Evolutionary conservation across 2,888 invertebrate species (phyloP), one percentile per base, ranked within the genome.

Genomic region (Ophion ellenae): DNA sequence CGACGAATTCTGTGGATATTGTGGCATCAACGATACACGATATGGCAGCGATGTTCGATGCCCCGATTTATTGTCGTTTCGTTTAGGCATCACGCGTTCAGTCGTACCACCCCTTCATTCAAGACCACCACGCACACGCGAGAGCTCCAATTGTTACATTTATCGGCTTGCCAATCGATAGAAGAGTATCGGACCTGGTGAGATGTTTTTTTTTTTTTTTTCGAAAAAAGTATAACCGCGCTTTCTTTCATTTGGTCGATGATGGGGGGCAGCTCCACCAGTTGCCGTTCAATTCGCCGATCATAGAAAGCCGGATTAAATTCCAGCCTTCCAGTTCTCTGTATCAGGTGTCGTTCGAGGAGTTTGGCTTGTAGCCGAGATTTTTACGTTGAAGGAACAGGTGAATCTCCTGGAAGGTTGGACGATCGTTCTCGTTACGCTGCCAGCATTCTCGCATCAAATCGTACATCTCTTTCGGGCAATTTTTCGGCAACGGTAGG

Each of bases 361-460:
- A 89, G 81, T 89, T 90, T 75, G 92, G 93, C 83, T 93, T 93
- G 88, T 93, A 94, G 81, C 96, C 96, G 87, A 97, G 94, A 94
- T 97, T 97, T 94, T 97, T 97, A 91, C 97, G 95, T 93, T 97
- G 97, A 88, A 98, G 95, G 94, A 98, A 98, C 94, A 97, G 95
- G 94, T 97, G 97, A 91, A 98, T 97, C 94, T 98, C 98, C 86
- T 96, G 95, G 94, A 98, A 98, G 90, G 96, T 96, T 69, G 98
- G 98, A 82, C 98, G 95, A 94, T 96, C 96, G 63, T 95, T 95
- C 90, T 97, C 97, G 92, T 97, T 96, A 77, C 97, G 95, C 92
- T 97, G 97, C 98, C 98, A 98, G 93, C 98, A 98, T 92, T 98
- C 97, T 91, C 96, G 95, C 97, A 98, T 97, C 92, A 98, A 94